Evolutionary conservation across 2,113 vertebrate genomes (phyloP).

Genomic region (Leiothrix lutea): DNA sequence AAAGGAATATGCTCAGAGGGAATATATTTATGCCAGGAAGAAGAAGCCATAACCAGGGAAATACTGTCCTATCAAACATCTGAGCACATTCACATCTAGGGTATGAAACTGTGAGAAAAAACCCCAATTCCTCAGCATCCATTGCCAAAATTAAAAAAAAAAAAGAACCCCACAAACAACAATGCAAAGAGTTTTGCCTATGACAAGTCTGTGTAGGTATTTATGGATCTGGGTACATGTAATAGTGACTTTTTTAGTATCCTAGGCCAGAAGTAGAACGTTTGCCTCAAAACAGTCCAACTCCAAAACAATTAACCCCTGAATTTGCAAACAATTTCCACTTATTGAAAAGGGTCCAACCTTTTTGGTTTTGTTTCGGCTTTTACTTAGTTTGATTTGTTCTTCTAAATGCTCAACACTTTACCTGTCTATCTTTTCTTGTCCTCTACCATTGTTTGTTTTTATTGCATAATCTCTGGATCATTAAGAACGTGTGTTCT

Average conservation of each 20-base stretch:
- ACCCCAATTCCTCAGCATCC: neutral
- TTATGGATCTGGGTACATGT: neutral
- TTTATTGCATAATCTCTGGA: neutral
- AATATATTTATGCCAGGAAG: slow-evolving; percentile 45
- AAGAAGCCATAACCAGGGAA: slow-evolving; percentile 27
- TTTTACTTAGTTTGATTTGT: neutral
- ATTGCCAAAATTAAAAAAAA: neutral
- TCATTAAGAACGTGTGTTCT: neutral
- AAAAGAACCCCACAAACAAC: fast-evolving
- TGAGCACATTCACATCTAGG: slow-evolving; percentile 4
- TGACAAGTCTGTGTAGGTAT: neutral
- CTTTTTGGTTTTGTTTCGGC: neutral
- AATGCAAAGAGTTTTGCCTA: neutral
- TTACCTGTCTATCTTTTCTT: neutral
- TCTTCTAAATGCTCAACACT: neutral
- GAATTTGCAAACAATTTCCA: neutral
- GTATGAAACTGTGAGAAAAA: neutral
- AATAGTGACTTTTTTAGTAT: neutral
- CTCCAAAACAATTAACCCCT: neutral
- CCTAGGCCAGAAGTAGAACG: neutral
- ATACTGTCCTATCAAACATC: slow-evolving; percentile 11
- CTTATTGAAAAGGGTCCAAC: neutral
- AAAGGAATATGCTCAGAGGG: slow-evolving; percentile 50
- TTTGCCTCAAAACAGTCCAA: neutral
- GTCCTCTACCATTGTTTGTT: neutral